These are phyloP conservation scores for Anticlea derivata DNA, from an alignment of 2,888 invertebrate species.

Conservation along the genomic window DNA sequence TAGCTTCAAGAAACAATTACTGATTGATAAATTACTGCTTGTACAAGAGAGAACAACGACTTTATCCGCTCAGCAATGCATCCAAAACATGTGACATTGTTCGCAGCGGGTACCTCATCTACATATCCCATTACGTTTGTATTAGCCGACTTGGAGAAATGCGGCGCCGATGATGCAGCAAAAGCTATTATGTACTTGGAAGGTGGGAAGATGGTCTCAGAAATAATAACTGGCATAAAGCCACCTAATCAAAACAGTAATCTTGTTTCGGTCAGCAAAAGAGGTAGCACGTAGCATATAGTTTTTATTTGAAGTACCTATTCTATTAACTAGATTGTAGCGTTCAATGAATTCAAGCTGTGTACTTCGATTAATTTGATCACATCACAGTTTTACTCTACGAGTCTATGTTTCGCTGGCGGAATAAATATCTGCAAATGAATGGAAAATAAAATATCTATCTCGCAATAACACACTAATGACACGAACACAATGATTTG, in stretches of 20 bases:
- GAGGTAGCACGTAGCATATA: background rate
- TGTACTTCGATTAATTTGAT: no score
- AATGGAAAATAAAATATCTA: no score
- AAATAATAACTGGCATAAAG: background rate
- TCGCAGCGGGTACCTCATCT: slow-evolving; percentile 59
- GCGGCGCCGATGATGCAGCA: slow-evolving; percentile 29
- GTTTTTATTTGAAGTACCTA: no score
- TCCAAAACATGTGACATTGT: slow-evolving; percentile 60
- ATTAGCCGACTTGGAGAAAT: slow-evolving; percentile 31
- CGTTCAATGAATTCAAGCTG: no score
- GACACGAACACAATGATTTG: no score
- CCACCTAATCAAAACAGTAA: background rate
- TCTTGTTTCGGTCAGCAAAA: background rate
- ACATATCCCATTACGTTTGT: slow-evolving; percentile 64
- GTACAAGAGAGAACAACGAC: slow-evolving; percentile 24
- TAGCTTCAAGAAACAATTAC: background rate
- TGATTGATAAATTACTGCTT: slow-evolving; percentile 14
- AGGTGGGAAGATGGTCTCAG: background rate
- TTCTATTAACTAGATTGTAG: no score
- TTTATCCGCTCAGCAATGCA: slow-evolving; percentile 38
- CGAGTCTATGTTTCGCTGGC: no score
- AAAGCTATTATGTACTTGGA: background rate
- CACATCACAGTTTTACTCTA: no score
- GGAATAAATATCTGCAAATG: no score
- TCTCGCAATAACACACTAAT: background rate